phyloP scores from a whole-genome alignment of 2,113 vertebrate genomes.

The Petrocephalus microphthalmus region DNA sequence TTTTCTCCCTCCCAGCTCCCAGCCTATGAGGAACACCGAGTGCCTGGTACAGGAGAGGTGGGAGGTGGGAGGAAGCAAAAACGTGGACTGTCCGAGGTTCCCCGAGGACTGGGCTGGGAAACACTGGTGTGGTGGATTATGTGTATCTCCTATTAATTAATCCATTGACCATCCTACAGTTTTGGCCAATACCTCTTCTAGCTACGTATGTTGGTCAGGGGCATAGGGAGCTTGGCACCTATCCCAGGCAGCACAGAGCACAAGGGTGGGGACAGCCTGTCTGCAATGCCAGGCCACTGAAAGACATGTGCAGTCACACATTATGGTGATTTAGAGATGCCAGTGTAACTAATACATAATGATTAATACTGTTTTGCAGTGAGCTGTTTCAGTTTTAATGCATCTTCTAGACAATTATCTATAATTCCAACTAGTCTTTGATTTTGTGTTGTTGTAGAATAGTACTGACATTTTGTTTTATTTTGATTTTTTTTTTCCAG shows the following conservation, averaged over 20 bases:
- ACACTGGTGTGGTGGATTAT: neutral
- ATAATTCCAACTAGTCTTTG: neutral
- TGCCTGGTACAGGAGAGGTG: too few species aligned
- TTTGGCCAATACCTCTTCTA: neutral
- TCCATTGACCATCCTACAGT: neutral
- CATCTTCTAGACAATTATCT: neutral
- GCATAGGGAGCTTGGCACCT: neutral
- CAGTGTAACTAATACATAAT: neutral
- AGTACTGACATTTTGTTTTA: neutral
- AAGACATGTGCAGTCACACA: neutral
- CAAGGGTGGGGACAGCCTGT: neutral
- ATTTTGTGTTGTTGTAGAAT: neutral
- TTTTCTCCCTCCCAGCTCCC: too few species aligned
- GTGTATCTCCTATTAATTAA: neutral
- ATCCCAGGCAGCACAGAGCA: neutral
- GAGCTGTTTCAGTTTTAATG: neutral
- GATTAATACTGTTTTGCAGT: neutral
- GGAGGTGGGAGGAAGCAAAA: too few species aligned
- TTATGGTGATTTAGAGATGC: neutral
- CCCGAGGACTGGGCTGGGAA: neutral
- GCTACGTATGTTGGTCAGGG: neutral
- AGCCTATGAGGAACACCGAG: too few species aligned
- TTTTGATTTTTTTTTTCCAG: neutral
- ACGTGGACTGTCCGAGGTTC: too few species aligned
- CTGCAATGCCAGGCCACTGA: neutral